Base-by-base conservation (phyloP, 2,113 vertebrate species). In the Actenoides hombroni region DNA sequence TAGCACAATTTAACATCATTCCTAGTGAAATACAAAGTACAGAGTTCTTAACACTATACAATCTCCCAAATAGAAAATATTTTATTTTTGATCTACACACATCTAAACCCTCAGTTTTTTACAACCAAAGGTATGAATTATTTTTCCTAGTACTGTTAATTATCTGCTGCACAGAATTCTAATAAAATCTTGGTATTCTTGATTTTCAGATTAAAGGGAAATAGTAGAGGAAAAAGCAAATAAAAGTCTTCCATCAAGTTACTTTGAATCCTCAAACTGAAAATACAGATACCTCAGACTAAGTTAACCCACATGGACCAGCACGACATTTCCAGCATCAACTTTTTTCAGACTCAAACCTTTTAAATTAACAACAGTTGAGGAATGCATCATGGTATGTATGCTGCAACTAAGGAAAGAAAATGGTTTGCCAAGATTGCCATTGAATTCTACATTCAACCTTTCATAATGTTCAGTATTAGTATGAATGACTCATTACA, bases 301-400 rank as follows among this genome's bases (percentile, higher is more conserved):
- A 83, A 81, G 83, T 88, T 86, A 80, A 86, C 73, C 53, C 84
- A 91, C 73, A 83, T 70, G 59, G 82, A 82, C 64, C 88, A 83
- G 79, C 67, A 18, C 9, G 59, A 75, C 33, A 61, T 87, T 93
- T 90, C 69, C 75, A 95, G 64, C 75, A 67, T 77, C 60, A 90
- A 60, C 18, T 84, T 68, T 86, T 64, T 89, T 46, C 64, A 65
- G 49, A 61, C 76, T 91, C 44, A 51, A 87, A 74, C 54, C 65
- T 68, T 81, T 89, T 94, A 96, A 95, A 92, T 95, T 91, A 88
- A 83, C 83, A 91, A 87, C 92, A 95, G 81, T 91, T 65, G 82
- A 78, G 81, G 90, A 95, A 96, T 84, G 90, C 49, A 53, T 71
- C 69, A 9, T 49, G 87, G 81, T 44, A 42, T 79, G 59, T 51